Percentiles rank a stretch among this genome's conserved stretches.
Conservation (phyloP, 2,797 vertebrate species). For the Paramormyrops hopkinsi region DNA sequence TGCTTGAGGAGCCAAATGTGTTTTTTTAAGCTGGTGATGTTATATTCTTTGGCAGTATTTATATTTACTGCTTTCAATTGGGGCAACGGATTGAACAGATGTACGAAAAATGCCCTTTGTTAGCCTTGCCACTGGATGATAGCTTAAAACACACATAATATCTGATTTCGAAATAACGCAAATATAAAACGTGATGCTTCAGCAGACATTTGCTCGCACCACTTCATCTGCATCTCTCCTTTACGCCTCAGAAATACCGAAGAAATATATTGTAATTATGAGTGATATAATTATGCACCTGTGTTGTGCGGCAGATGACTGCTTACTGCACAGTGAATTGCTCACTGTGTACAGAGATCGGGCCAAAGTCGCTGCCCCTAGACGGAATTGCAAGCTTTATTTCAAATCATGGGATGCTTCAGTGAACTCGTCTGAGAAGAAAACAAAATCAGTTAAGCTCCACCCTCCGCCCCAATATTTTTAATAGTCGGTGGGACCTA, state of each 20-base stretch:
- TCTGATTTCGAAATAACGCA: neutral
- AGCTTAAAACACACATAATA: neutral
- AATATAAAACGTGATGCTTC: neutral
- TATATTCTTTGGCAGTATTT: neutral
- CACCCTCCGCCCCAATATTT: neutral
- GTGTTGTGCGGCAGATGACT: neutral
- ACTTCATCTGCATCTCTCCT: neutral
- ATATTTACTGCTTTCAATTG: neutral
- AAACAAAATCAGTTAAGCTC: neutral
- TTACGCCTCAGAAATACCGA: neutral
- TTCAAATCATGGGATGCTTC: neutral
- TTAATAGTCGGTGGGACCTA: neutral
- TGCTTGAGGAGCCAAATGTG: neutral
- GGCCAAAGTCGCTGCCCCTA: neutral
- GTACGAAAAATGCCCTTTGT: neutral
- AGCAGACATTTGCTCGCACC: neutral
- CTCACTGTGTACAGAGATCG: neutral
- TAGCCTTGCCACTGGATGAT: neutral
- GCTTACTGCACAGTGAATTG: neutral
- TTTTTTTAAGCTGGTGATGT: neutral
- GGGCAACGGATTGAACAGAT: neutral
- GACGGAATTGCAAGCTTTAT: neutral
- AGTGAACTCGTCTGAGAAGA: neutral
- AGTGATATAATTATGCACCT: conserved; percentile 14
- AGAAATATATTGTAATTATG: neutral